Evolutionary conservation across 1,140 invertebrate genomes (phyloP), one percentile per base, ranked within the genome.

Genomic region (Drosophila kikkawai): DNA sequence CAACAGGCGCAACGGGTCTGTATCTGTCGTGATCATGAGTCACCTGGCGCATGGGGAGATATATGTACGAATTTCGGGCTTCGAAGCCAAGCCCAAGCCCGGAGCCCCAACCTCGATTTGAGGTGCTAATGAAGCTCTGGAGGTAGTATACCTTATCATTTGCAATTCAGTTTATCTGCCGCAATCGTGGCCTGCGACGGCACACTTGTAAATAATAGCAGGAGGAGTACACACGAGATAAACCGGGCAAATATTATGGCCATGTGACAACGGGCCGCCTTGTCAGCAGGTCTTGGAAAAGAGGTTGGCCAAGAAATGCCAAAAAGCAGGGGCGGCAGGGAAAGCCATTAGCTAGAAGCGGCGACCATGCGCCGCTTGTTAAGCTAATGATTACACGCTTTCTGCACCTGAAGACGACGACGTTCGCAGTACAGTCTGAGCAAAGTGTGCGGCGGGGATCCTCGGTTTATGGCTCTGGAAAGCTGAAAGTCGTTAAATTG

Each of bases 371-470:
- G 76, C 70, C 60, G 76, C 58, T 88, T 80, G 84, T 87, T 76
- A 69, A 65, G 51, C 84, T 80, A 88, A 87, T 83, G 65, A 75
- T 79, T 87, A 76, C 73, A 88, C 83, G 83, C 83, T 87, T 87
- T 87, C 83, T 88, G 80, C 76, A 56, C 67, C 80, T 57, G 48
- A 58, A 67, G 74, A 68, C 51, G 8, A 68, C 51, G 8, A 42
- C 41, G 48, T 8, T 32, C 32, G 29, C 22, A 26, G 75, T 77
- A 76, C 74, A 69, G 66, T 56, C 63, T 48, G 39, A 8, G 19
- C 50, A 81, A 74, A 75, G 64, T 50, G 44, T 51, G 45, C 39
- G 44, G 50, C 45, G n/a, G 41, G 26, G 41, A 71, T 41, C 19
- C 37, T n/a, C 51, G 26, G 26, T 22, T 73, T 51, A 59, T 73